Evolutionary conservation across 2,888 invertebrate species (phyloP).

Genomic region (Hydropsyche betteni): DNA sequence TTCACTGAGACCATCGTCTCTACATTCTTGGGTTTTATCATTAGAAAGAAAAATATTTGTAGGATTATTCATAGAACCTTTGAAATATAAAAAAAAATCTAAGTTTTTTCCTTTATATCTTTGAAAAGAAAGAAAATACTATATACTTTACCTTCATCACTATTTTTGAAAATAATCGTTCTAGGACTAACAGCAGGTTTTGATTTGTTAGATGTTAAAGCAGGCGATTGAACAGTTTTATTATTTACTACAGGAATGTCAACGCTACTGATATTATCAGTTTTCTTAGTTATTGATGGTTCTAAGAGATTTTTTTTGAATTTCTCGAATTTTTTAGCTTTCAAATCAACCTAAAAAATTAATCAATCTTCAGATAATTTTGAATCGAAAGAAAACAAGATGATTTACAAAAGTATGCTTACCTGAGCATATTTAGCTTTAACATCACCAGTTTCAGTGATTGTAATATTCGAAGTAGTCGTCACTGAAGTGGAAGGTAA

Average conservation of each 20-base stretch:
- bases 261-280: neutral
- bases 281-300: neutral
- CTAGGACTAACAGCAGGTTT: constrained; percentile 23
- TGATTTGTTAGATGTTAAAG: neutral
- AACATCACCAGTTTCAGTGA: constrained; percentile 13
- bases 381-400: neutral
- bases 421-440: constrained; percentile 41
- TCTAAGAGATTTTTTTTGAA: constrained; percentile 23
- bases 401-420: neutral
- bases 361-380: neutral
- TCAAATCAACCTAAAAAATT: constrained; percentile 36
- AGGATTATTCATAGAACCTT: neutral
- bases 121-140: too few relatives aligned
- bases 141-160: neutral
- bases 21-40: neutral
- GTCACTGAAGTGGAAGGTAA: neutral
- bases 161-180: constrained; percentile 14
- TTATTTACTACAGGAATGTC: neutral
- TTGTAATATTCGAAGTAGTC: neutral
- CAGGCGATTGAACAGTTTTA: neutral
- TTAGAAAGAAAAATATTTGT: neutral
- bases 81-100: neutral
- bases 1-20: neutral
- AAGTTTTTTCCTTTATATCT: neutral
- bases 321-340: constrained; percentile 30